Evolutionary conservation across 1,140 invertebrate genomes (phyloP), one percentile per base, ranked within the genome.

Genomic region (Scylla paramamosain): DNA sequence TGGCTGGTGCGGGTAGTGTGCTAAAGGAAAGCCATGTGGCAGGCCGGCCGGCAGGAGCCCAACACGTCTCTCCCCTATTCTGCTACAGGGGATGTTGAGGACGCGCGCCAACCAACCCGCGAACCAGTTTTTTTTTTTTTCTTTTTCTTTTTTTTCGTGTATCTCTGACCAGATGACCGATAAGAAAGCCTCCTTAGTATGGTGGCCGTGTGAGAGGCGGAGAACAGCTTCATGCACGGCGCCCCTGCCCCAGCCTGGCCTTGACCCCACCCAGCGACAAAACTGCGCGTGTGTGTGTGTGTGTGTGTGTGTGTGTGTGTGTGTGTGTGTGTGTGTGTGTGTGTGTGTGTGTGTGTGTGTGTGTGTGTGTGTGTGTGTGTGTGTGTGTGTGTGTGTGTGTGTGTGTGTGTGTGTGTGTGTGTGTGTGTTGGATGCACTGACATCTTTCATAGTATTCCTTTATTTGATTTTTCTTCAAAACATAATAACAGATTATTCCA

Each of bases 361-460:
- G 52, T 59, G 52, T 20, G 52, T 20, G 52, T 59, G 52, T 59
- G 52, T 59, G 52, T 59, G 10, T 59, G 52, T 59, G 52, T 59
- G 12, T 59, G 52, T 59, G 52, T 59, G 52, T 59, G 52, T 59
- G 52, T 59, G 52, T 20, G 52, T 59, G 52, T 20, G 52, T 20
- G 52, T 59, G 52, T 20, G 52, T 59, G 52, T 59, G 52, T 20
- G 52, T 59, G 16, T 59, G 52, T 20, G 52, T 59, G 52, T 59
- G 52, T 59, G 52, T 59, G 52, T 59, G 52, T 59, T n/a, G 20
- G n/a, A 77, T 77, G 67, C 67, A 77, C 67, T 77, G 6, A 77
- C 67, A 77, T 77, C 20, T 77, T 77, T 77, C 67, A 77, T 77
- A 77, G 12, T 77, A n/a, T 77, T 77, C 67, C 67, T 77, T 77